Base-by-base conservation (phyloP, 2,888 invertebrate genomes). In the Ferdinandea cuprea region DNA sequence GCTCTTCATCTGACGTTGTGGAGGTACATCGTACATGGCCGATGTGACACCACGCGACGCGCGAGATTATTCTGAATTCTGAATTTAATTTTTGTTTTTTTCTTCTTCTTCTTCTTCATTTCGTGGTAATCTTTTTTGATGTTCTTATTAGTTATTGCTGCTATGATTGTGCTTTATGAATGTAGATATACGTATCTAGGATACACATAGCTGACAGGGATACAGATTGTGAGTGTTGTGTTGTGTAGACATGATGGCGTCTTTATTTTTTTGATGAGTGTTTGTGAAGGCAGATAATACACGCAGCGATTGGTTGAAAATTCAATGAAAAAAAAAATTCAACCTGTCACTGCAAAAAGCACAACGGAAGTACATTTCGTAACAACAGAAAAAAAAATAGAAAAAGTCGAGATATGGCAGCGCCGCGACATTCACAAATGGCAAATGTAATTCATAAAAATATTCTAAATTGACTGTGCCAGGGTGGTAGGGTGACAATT, bases 21-120 rank as follows among this genome's bases (percentile, higher is more conserved):
- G n/a, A n/a, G n/a, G n/a, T n/a, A n/a, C n/a, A n/a, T n/a, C n/a
- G n/a, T n/a, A 11, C 59, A 61, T 42, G 72, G 42, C 44, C 42
- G 61, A 66, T 68, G 52, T 58, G 68, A 74, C 68, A 74, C 65
- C 56, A 56, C 37, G 79, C 66, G 61, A 61, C 32, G 46, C 37
- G 52, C 19, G 48, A 58, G 17, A 59, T 65, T 71, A 71, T 58
- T 52, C 35, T 58, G 50, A 56, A 30, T 50, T n/a, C n/a, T n/a
- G n/a, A n/a, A n/a, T n/a, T n/a, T n/a, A n/a, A n/a, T n/a, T n/a
- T n/a, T n/a, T n/a, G n/a, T n/a, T n/a, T n/a, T n/a, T n/a, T n/a
- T n/a, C n/a, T n/a, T n/a, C n/a, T n/a, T n/a, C n/a, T n/a, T n/a
- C n/a, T n/a, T 50, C 25, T 48, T 13, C 46, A 8, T 50, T 32